These are phyloP conservation scores for Sander lucioperca DNA, from an alignment of 2,113 vertebrate species.

Conservation along the genomic window DNA sequence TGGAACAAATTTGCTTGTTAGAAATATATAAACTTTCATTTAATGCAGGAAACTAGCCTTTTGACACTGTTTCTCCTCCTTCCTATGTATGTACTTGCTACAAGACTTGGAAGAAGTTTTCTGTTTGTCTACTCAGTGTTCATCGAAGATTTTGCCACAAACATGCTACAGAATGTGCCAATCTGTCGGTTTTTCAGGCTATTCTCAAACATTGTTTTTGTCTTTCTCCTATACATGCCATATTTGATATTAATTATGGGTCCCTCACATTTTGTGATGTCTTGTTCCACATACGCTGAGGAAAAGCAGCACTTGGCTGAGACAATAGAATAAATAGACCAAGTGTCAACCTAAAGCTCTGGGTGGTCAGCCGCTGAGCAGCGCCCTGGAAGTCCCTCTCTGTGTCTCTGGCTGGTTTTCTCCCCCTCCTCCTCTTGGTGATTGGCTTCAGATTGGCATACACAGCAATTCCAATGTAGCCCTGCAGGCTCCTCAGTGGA, in stretches of 20 bases:
- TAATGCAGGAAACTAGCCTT: not conserved
- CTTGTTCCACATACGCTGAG: not conserved
- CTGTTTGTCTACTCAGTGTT: not conserved
- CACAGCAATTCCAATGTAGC: slow-evolving; percentile 57
- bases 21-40: not conserved
- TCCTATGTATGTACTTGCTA: not conserved
- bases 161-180: not conserved
- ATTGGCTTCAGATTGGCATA: slow-evolving; percentile 42
- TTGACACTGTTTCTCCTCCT: not conserved
- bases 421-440: not conserved
- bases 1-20: not conserved
- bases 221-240: not conserved
- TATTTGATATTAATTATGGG: not conserved
- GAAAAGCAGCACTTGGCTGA: not conserved
- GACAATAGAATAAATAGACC: not conserved
- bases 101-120: not conserved
- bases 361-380: too few species aligned
- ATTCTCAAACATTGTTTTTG: not conserved
- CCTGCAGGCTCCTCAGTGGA: slow-evolving; percentile 65
- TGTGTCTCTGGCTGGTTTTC: slow-evolving; percentile 1
- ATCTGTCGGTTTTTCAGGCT: not conserved
- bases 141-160: not conserved
- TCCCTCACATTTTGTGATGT: not conserved
- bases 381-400: not conserved
- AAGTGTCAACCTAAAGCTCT: too few species aligned